Evolutionary conservation across 1,140 invertebrate genomes (phyloP), one percentile per base, ranked within the genome.

Genomic region (Babylonia areolata): DNA sequence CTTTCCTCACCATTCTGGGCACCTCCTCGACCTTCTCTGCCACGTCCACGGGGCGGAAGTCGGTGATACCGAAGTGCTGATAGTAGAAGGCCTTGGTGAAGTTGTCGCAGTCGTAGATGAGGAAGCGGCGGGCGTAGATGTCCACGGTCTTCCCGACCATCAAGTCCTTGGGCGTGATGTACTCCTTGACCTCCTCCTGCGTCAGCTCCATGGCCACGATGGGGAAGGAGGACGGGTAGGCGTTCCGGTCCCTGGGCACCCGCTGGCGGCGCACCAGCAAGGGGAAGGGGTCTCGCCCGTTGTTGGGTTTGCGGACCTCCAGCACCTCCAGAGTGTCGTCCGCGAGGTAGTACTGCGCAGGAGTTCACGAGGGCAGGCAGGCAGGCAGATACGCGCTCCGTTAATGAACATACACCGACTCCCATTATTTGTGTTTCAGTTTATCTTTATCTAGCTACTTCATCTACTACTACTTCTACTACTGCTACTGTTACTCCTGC

Each of bases 81-180:
- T 96, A 96, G 93, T 98, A 99, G 92, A 97, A 98, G 85, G 96
- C 96, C 91, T 97, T 95, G 0, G 97, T 98, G 91, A 97, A 97
- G 17, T 95, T 90, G 91, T 98, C 97, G 90, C 97, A 97, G 92
- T 98, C 97, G 87, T 96, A 96, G 3, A 98, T 93, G 1, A 97
- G 94, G 93, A 98, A 97, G 51, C 95, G 95, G 77, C 97, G 95
- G 1, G 97, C 97, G 64, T 97, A 98, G 33, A 97, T 96, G 87
- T 97, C 96, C 0, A 99, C 93, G 1, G 96, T 95, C 0, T 96
- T 96, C 0, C 98, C 98, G 89, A 99, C 95, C 86, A 95, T 95
- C 58, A 98, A 96, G 94, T 98, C 97, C 91, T 94, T 95, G 3
- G 97, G 96, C 73, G 95, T 94, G 91, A 97, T 97, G 92, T 96